These are phyloP conservation scores for Oenanthe melanoleuca DNA, from an alignment of 2,113 vertebrate genomes.

Conservation along the genomic window DNA sequence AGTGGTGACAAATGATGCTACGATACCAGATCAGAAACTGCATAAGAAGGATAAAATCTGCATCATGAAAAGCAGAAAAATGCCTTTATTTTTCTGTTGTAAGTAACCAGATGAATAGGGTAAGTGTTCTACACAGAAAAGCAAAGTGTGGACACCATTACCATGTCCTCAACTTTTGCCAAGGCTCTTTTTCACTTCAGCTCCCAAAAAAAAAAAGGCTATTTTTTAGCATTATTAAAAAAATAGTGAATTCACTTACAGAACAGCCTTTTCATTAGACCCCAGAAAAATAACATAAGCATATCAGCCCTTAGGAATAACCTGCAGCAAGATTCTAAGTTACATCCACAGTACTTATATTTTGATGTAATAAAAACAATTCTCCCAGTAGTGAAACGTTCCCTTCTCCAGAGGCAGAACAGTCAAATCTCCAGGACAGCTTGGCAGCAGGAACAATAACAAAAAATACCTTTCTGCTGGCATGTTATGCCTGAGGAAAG, in stretches of 20 bases:
- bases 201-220: background rate
- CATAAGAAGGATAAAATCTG: background rate
- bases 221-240: background rate
- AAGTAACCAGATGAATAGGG: background rate
- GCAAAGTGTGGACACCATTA: background rate
- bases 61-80: background rate
- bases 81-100: background rate
- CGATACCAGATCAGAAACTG: background rate
- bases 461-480: conserved; percentile 61
- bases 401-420: conserved; percentile 50
- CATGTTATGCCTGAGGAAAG: conserved; percentile 34
- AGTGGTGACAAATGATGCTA: background rate
- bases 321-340: conserved; percentile 9
- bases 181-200: background rate
- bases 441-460: conserved; percentile 54
- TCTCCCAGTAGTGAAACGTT: conserved; percentile 24
- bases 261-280: background rate
- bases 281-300: background rate
- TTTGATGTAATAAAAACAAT: conserved; percentile 60
- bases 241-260: background rate
- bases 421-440: conserved; percentile 34
- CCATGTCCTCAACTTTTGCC: background rate
- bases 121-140: background rate
- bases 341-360: background rate
- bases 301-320: background rate